Base-by-base conservation (phyloP, 2,797 vertebrate species). In the Hipposideros larvatus region DNA sequence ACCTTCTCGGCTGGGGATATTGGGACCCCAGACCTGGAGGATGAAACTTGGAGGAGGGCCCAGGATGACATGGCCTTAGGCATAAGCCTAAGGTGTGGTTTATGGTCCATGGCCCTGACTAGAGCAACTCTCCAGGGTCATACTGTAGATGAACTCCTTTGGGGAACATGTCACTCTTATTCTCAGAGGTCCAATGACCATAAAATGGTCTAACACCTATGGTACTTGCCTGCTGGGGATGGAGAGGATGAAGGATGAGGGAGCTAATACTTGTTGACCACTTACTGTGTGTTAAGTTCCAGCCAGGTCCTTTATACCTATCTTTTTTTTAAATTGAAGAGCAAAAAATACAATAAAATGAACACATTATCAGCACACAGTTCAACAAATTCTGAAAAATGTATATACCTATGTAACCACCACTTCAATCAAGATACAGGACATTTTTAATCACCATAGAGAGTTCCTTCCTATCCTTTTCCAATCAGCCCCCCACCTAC, bases 391-490 rank as follows among this genome's bases (percentile, higher is more conserved):
- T 84, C 53, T 95, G 41, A 85, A 70, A 90, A 83, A 82, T 24
- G 31, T 46, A 3, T 46, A 53, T 7, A 15, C 7, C 51, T 31
- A 4, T 28, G 46, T 51, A 70, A 34, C 61, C 31, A 71, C 7
- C 61, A 70, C 14, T n/a, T 31, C 11, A 80, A 34, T 53, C 10
- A 88, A 92, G 65, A 88, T 31, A 48, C 1, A 41, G 46, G 43
- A 15, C 48, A 59, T 63, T 83, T 87, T 87, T 46, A 91, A 94
- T 92, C 70, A 57, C 31, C 18, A 46, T 18, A 80, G 80, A 87
- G 66, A 78, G 31, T 77, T 68, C 19, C 18, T 79, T 86, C 34
- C 7, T 74, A 34, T 37, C 37, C 15, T 46, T 87, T 90, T 63
- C 55, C 13, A 48, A 28, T 28, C 21, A 14, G 41, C 46, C 6